These are phyloP conservation scores for Myathropa florea DNA, from an alignment of 2,888 invertebrate species.

Conservation along the genomic window DNA sequence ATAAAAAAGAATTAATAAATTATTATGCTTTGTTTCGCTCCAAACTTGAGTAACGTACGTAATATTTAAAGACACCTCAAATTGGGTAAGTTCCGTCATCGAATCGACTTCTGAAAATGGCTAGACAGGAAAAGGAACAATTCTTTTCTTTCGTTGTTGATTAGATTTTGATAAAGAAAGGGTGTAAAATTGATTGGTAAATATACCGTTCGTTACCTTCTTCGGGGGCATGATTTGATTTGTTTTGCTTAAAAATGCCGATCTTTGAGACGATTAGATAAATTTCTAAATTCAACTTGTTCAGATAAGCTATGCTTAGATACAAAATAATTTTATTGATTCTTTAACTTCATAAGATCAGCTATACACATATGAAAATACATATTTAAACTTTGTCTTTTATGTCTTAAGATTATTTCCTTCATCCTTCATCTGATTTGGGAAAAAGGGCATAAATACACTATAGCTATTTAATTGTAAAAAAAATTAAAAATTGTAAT, in stretches of 20 bases:
- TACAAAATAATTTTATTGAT: not conserved
- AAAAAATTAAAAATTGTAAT: conserved; percentile 22
- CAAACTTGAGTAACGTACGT: not conserved
- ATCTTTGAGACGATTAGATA: not conserved
- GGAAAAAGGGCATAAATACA: conserved; percentile 43
- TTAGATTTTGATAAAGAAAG: no score
- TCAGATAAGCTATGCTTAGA: not conserved
- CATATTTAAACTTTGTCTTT: not conserved
- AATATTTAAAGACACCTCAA: no score
- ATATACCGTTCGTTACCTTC: not conserved
- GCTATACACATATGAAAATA: not conserved
- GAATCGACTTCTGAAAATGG: no score
- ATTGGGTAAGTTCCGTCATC: no score
- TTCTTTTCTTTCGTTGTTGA: no score
- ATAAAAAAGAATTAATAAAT: conserved; percentile 15
- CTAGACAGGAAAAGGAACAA: no score
- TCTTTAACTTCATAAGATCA: not conserved
- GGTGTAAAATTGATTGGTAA: not conserved
- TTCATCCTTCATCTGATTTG: not conserved
- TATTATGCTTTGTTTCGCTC: not conserved
- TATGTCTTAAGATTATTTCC: not conserved
- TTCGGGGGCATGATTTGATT: not conserved
- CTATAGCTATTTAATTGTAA: conserved; percentile 23
- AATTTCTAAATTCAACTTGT: not conserved
- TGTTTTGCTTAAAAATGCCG: not conserved